phyloP scores from a whole-genome alignment of 1,140 invertebrate species.

The Colletes gigas region DNA sequence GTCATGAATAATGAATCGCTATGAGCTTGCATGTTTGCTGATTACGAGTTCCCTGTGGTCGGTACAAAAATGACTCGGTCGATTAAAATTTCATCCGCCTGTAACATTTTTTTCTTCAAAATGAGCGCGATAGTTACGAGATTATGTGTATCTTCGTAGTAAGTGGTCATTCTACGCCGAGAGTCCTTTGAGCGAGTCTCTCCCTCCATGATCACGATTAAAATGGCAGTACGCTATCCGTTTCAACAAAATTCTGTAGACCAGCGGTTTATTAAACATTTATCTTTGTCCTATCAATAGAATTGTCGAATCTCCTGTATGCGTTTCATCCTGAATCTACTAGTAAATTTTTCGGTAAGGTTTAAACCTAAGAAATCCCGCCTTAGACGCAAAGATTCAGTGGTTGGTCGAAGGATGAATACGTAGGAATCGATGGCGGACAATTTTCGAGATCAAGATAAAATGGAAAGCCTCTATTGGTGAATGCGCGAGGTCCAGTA shows the following conservation, averaged over 20 bases:
- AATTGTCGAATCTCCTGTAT: background rate
- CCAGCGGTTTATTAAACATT: conserved; percentile 46
- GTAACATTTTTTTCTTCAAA: conserved; percentile 17
- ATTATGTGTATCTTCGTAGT: conserved; percentile 62
- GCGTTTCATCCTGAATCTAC: background rate
- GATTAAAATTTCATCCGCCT: conserved; percentile 57
- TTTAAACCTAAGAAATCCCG: too few relatives aligned
- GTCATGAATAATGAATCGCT: background rate
- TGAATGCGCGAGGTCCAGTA: too few relatives aligned
- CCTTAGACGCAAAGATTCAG: too few relatives aligned
- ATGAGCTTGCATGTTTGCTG: background rate
- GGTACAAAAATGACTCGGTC: conserved; percentile 58
- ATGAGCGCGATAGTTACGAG: conserved; percentile 60
- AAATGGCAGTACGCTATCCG: conserved; percentile 71
- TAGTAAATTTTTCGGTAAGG: too few relatives aligned
- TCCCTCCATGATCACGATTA: conserved; percentile 52
- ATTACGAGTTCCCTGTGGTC: conserved; percentile 60
- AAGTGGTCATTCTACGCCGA: conserved; percentile 75
- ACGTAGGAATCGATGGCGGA: too few relatives aligned
- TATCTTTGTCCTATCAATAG: too few relatives aligned
- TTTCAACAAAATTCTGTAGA: conserved; percentile 57
- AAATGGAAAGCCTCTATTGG: too few relatives aligned
- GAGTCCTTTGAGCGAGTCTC: conserved; percentile 66
- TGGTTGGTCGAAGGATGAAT: too few relatives aligned
- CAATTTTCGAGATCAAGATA: too few relatives aligned